Percentiles rank a stretch among this genome's conserved stretches.
Conservation (phyloP, 2,113 vertebrate genomes). For the Periophthalmus modestus region DNA sequence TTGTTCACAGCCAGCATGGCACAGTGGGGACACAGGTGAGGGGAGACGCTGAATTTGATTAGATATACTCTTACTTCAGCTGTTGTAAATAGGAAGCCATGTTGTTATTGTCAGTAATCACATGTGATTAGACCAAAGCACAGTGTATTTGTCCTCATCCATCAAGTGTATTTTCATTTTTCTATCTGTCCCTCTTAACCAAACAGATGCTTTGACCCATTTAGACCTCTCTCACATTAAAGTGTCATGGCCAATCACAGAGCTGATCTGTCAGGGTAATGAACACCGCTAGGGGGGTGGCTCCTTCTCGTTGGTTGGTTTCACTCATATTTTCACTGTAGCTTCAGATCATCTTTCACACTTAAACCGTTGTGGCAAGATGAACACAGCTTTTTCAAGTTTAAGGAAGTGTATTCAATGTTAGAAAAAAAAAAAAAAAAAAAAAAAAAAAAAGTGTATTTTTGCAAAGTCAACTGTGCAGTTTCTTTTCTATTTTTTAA, state of each 20-base stretch:
- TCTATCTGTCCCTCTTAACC: constrained; percentile 8
- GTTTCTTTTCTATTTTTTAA: not conserved
- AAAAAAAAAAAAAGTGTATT: no score
- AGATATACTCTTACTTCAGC: not conserved
- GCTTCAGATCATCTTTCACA: constrained; percentile 30
- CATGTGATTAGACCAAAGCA: not conserved
- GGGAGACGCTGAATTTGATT: not conserved
- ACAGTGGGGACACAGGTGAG: constrained; percentile 8
- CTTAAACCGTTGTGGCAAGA: constrained; percentile 7
- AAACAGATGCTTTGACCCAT: constrained; percentile 24
- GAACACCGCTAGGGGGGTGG: not conserved
- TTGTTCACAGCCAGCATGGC: constrained; percentile 27
- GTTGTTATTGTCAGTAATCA: constrained; percentile 6
- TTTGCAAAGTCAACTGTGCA: not conserved
- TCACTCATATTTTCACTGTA: constrained; percentile 16
- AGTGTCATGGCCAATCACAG: constrained; percentile 29
- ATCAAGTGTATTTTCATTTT: not conserved
- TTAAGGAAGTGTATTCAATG: not conserved
- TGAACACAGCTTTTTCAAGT: constrained; percentile 1
- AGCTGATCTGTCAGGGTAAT: constrained; percentile 30
- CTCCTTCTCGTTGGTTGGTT: constrained; percentile 11
- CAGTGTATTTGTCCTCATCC: constrained; percentile 6
- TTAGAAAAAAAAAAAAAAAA: not conserved
- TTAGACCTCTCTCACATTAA: constrained; percentile 5
- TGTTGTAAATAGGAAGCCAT: not conserved